phyloP scores from a whole-genome alignment of 2,888 invertebrate species.

The Homarus gammarus region DNA sequence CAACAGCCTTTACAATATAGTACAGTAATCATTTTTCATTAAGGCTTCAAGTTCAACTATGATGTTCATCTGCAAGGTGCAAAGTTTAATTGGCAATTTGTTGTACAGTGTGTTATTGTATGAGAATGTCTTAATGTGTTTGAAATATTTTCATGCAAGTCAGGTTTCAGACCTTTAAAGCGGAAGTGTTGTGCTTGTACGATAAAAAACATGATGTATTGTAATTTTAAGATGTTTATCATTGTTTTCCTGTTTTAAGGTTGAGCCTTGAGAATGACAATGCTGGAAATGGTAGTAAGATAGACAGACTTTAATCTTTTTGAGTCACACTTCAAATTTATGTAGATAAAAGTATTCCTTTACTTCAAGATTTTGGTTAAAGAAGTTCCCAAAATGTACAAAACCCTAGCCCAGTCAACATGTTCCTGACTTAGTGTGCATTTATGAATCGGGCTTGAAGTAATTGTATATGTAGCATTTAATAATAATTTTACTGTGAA shows the following conservation, averaged over 20 bases:
- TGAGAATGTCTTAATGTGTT: background rate
- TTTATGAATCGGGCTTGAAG: background rate
- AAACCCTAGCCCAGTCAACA: background rate
- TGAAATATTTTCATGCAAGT: too few species aligned
- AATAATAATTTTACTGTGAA: background rate
- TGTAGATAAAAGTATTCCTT: background rate
- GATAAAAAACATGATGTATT: too few species aligned
- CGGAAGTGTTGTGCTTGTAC: too few species aligned
- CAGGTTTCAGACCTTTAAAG: too few species aligned
- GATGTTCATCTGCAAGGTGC: too few species aligned
- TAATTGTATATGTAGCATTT: background rate
- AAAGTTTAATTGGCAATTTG: background rate
- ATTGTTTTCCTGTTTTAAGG: background rate
- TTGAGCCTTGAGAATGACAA: background rate
- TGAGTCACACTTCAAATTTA: background rate
- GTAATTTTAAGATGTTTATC: background rate
- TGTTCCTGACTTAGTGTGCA: conserved; percentile 19
- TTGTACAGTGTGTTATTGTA: background rate
- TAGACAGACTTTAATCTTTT: background rate
- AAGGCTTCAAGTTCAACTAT: too few species aligned
- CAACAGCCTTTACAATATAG: too few species aligned
- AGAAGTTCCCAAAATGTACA: conserved; percentile 7
- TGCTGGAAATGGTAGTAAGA: background rate
- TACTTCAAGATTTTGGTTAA: background rate
- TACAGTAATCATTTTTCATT: too few species aligned